Base-by-base conservation (phyloP, 2,113 vertebrate species). In the Paraplagusia blochii region DNA sequence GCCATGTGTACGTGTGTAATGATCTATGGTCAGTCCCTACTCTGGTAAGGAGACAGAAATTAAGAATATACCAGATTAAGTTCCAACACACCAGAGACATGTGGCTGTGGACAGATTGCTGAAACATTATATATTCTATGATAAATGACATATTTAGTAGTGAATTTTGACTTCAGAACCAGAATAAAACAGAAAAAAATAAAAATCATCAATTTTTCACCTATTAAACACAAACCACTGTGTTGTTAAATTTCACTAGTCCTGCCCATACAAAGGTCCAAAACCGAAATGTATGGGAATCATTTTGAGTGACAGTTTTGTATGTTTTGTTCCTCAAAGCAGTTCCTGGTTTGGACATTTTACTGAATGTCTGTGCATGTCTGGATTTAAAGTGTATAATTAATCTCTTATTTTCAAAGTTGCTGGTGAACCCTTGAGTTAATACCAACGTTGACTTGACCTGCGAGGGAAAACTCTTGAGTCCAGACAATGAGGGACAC, bases 1-100 rank as follows among this genome's bases (percentile, higher is more conserved):
- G 63, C 60, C 0, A 16, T 48, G 67, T 46, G 55, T 44, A 19
- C 44, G 55, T 34, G 53, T 57, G 64, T 70, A 74, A 69, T 71
- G 63, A 83, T 77, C 71, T 69, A 74, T 45, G 44, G 43, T 16
- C 5, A 46, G 38, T 53, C 57, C 49, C 38, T 57, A 49, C 40
- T 72, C 66, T 51, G 48, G 68, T 53, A 63, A 1, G 43, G 70
- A 74, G 62, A 74, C 62, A 59, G 67, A 47, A 51, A 76, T 79
- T 77, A 72, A 63, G 74, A 51, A 72, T 63, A 79, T 71, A 69
- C 63, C 76, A 72, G 61, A 80, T 84, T 76, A 19, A 76, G 81
- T 82, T 74, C 51, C 69, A 79, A 74, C 34, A 36, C 69, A 72
- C 81, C 70, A 74, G 35, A 75, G 53, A 61, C 56, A 9, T 53